phyloP scores from a whole-genome alignment of 1,140 invertebrate genomes.

The Carposina sasakii region DNA sequence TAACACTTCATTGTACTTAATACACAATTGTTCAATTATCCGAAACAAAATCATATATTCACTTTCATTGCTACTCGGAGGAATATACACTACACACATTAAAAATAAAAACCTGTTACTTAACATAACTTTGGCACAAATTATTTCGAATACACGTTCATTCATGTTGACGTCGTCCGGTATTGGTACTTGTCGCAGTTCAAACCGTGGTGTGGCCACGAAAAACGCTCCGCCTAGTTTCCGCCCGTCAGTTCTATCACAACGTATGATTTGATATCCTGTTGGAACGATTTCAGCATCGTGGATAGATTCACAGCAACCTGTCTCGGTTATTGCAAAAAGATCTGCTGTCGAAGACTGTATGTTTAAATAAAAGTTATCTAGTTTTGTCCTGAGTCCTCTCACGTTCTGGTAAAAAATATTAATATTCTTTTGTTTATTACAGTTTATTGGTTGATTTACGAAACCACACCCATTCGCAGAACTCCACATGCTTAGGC shows the following conservation, averaged over 20 bases:
- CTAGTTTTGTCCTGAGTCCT: not conserved
- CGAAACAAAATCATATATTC: conserved; percentile 25
- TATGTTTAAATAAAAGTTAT: not conserved
- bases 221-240: not conserved
- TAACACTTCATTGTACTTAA: conserved; percentile 16
- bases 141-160: conserved; percentile 19
- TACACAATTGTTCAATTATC: conserved; percentile 23
- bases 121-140: conserved; percentile 20
- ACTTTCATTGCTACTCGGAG: conserved; percentile 14
- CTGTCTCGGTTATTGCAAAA: not conserved
- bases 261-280: not conserved
- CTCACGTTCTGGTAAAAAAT: not conserved
- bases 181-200: conserved; percentile 6
- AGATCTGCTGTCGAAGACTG: not conserved
- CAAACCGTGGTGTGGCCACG: conserved; percentile 16
- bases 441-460: not conserved
- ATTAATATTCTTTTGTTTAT: not conserved
- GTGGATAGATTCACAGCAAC: not conserved
- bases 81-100: conserved; percentile 23
- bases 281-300: not conserved
- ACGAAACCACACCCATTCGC: not conserved
- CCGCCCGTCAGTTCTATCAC: not conserved
- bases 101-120: conserved; percentile 20
- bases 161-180: conserved; percentile 8
- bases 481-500: not conserved